Evolutionary conservation across 2,113 vertebrate genomes (phyloP), one percentile per base, ranked within the genome.

Genomic region (Fulmarus glacialis): DNA sequence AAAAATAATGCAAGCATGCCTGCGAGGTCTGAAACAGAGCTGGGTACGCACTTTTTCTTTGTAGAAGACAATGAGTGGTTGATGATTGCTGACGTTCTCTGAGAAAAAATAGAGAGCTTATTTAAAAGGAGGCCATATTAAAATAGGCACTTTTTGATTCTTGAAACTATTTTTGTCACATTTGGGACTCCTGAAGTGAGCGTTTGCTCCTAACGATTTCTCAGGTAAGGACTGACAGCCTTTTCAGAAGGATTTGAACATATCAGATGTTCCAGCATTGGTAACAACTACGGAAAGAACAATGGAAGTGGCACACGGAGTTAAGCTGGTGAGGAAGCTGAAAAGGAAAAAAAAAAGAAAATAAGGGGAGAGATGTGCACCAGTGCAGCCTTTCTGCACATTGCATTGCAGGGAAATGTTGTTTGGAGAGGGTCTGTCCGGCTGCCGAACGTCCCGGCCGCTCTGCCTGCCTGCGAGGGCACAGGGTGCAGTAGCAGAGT

Each of bases 151-250:
- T 87, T 92, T 91, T 78, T 36, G 52, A 63, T 81, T 81, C 42
- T 78, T 93, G 72, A 90, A 91, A 93, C 42, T 82, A 84, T 96
- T 93, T 96, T 96, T 75, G 50, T 73, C 93, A 89, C 86, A 79
- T 91, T 73, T 95, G 64, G 83, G 55, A 78, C 64, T 94, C 52
- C 64, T 84, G 60, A 89, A 80, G 55, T 13, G 15, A 52, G 12
- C 27, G 14, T 47, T 96, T 3, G 0, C 42, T 95, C 14, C 36
- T 78, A 62, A 62, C 71, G 59, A 70, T 70, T 91, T 89, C 53
- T 80, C 26, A 67, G 53, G 48, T 81, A 86, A 87, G 72, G 50
- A 83, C 63, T 91, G 72, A 84, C 75, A 92, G 38, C 24, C 45
- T 91, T 92, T 87, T 72, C 82, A 88, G 63, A 66, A 87, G 36